Percentiles rank a stretch among this genome's conserved stretches.
These are phyloP conservation scores for Eupithecia vulgata DNA, from an alignment of 2,888 invertebrate species.

Conservation along the genomic window DNA sequence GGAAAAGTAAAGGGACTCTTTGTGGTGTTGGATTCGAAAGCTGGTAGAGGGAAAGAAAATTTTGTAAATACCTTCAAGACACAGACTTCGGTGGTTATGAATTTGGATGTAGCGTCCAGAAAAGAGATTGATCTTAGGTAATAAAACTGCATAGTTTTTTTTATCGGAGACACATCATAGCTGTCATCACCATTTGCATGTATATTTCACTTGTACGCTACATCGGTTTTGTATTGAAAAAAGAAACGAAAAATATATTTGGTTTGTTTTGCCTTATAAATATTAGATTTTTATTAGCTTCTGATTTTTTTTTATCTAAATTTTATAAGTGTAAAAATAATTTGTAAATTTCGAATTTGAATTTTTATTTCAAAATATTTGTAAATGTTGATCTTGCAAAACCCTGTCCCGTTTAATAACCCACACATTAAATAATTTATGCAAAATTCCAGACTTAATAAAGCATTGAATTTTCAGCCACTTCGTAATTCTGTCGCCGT, in stretches of 20 bases:
- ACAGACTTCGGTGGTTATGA: conserved; percentile 51
- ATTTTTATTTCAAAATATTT: no score
- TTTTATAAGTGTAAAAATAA: neutral
- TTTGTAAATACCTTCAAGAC: conserved; percentile 47
- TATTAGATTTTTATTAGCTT: no score
- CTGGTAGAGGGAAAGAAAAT: conserved; percentile 34
- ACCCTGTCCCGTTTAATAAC: neutral
- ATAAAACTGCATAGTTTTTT: neutral
- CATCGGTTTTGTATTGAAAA: neutral
- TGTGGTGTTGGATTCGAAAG: conserved; percentile 46
- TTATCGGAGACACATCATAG: neutral
- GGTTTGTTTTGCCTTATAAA: neutral
- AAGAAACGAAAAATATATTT: neutral
- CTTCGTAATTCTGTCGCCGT: conserved; percentile 32
- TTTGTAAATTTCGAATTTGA: neutral
- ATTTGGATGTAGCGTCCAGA: conserved; percentile 59
- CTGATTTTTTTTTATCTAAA: neutral
- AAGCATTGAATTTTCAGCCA: conserved; percentile 28
- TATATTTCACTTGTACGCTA: neutral
- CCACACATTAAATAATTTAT: neutral
- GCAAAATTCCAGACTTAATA: neutral
- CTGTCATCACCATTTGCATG: neutral
- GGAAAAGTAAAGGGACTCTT: conserved; percentile 62
- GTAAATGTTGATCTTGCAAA: neutral
- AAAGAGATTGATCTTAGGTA: conserved; percentile 55